phyloP scores from a whole-genome alignment of 1,140 invertebrate species.

The Drosophila kanapiae region DNA sequence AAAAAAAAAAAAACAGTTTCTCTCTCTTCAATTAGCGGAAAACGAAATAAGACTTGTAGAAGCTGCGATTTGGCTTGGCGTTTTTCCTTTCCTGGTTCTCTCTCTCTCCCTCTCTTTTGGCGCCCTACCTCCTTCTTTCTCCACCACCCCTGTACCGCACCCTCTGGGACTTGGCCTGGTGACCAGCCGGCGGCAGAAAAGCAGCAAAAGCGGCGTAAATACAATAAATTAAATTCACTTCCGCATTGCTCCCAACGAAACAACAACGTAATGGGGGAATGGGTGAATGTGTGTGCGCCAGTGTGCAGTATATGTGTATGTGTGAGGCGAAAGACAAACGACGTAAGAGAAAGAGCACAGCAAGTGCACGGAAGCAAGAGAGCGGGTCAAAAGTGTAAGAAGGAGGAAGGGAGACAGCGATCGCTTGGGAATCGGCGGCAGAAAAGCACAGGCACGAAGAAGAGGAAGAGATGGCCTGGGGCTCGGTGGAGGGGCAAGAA shows the following conservation, averaged over 20 bases:
- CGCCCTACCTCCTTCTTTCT: conserved; percentile 12
- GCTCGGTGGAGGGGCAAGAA: conserved; percentile 1
- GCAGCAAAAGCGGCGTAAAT: conserved; percentile 67
- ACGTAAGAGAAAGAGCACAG: conserved; percentile 63
- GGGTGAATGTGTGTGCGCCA: conserved; percentile 48
- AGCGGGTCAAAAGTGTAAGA: conserved; percentile 46
- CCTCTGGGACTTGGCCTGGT: conserved; percentile 49
- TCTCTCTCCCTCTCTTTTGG: conserved; percentile 7
- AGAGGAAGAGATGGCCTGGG: conserved; percentile 2
- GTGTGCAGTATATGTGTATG: conserved; percentile 28
- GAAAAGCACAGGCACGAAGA: conserved; percentile 32
- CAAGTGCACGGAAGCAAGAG: conserved; percentile 66
- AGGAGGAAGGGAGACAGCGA: conserved; percentile 31
- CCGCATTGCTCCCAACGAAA: conserved; percentile 82
- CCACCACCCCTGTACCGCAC: background rate
- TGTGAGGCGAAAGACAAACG: conserved; percentile 52
- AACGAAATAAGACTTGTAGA: conserved; percentile 62
- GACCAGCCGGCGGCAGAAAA: conserved; percentile 56
- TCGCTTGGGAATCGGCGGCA: conserved; percentile 47
- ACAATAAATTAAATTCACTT: conserved; percentile 85
- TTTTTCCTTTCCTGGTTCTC: conserved; percentile 62
- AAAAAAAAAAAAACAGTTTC: conserved; percentile 26
- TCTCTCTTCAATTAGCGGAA: conserved; percentile 72
- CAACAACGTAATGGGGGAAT: conserved; percentile 73
- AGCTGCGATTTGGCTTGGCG: conserved; percentile 43